Conservation (phyloP, 2,113 vertebrate genomes). For the Oenanthe oenanthe region DNA sequence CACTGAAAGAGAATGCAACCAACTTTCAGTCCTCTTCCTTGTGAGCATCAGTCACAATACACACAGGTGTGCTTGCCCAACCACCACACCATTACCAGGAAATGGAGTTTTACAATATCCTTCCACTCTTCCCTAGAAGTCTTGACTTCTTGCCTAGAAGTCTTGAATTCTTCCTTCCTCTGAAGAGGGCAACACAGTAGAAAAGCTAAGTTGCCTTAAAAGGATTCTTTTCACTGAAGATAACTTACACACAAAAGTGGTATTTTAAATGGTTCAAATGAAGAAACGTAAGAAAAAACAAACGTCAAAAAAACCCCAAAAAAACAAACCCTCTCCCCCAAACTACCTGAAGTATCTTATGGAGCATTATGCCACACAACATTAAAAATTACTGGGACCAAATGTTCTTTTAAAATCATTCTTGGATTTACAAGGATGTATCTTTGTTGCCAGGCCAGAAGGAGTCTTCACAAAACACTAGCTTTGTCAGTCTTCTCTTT, state of each 20-base stretch:
- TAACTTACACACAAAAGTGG: neutral
- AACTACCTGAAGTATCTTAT: neutral
- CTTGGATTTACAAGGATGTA: neutral
- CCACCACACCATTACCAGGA: neutral
- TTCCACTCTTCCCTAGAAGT: neutral
- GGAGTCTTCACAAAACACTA: neutral
- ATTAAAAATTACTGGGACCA: neutral
- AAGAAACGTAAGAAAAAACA: neutral
- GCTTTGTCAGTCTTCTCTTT: neutral
- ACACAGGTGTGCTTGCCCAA: fast-evolving
- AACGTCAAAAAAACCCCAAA: neutral
- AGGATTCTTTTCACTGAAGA: neutral
- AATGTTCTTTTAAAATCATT: neutral
- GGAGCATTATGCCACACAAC: neutral
- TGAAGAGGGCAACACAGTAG: neutral
- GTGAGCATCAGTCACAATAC: neutral
- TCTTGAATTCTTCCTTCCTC: neutral
- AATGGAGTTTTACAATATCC: neutral
- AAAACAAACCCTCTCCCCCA: neutral
- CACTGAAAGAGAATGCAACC: neutral
- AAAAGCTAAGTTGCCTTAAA: neutral
- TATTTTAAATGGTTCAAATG: neutral
- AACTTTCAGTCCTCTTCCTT: neutral
- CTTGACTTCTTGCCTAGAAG: neutral
- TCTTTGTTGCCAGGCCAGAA: neutral